Conservation (phyloP, 2,797 vertebrate species). For the Ficedula albicollis region DNA sequence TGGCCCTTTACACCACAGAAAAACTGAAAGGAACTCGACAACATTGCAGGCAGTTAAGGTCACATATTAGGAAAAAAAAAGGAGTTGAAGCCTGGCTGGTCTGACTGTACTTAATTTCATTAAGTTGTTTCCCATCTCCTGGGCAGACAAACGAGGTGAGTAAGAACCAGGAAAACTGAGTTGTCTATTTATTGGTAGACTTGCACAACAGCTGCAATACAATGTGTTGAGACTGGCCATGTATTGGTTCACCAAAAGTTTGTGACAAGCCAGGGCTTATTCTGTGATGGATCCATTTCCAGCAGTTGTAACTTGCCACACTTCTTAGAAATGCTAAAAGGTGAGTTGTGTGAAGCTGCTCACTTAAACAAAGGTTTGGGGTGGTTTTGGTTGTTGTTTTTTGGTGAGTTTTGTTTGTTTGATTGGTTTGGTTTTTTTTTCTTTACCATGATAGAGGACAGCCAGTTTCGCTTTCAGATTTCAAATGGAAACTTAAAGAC, state of each 20-base stretch:
- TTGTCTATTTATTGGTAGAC: neutral
- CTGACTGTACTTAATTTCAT: neutral
- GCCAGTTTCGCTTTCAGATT: neutral
- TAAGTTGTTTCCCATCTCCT: neutral
- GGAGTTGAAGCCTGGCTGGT: neutral
- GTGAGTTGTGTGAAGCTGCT: neutral
- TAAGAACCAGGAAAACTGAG: neutral
- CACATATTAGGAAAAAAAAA: neutral
- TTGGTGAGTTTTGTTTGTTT: neutral
- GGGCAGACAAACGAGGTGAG: neutral
- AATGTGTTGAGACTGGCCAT: neutral
- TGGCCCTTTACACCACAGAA: neutral
- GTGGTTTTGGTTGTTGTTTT: neutral
- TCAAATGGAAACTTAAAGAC: neutral
- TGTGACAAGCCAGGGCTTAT: slow-evolving; percentile 31
- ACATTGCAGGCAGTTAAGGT: neutral
- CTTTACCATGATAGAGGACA: neutral
- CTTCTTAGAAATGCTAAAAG: neutral
- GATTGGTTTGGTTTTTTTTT: neutral
- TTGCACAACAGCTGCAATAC: neutral
- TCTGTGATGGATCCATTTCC: neutral
- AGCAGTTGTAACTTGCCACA: neutral
- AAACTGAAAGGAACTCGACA: neutral
- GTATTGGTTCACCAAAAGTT: neutral
- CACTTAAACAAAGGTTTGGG: neutral